phyloP scores from a whole-genome alignment of 2,113 vertebrate species.

The Orthonyx spaldingii region DNA sequence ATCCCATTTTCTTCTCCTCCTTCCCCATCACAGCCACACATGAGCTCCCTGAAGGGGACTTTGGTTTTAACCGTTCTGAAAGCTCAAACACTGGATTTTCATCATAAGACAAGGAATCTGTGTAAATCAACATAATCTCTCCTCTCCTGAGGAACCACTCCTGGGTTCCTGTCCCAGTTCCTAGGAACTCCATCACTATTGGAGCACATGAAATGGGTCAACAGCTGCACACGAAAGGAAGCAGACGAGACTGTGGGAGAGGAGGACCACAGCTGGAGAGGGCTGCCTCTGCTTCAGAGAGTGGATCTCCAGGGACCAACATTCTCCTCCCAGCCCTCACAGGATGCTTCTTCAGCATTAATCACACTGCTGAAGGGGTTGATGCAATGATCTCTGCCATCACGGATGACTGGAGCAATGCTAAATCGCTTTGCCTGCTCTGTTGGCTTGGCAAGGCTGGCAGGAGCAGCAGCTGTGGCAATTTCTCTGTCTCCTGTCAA shows the following conservation, averaged over 20 bases:
- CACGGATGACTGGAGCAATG: conserved; percentile 30
- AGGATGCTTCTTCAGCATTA: conserved; percentile 31
- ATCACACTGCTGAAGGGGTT: not conserved
- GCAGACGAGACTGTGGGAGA: not conserved
- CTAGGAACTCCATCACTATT: not conserved
- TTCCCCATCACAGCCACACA: not conserved
- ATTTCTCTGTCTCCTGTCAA: conserved; percentile 1
- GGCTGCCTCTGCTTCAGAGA: not conserved
- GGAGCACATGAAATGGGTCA: not conserved
- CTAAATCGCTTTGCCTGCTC: conserved; percentile 29
- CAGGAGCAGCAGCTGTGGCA: conserved; percentile 48
- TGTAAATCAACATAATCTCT: not conserved
- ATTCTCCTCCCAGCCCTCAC: not conserved
- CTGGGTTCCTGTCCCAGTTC: not conserved
- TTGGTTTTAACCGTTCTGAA: not conserved
- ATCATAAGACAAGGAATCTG: not conserved
- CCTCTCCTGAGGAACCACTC: not conserved
- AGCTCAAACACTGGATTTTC: not conserved
- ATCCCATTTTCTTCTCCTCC: not conserved
- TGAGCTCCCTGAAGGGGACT: not conserved
- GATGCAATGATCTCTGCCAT: conserved; percentile 25
- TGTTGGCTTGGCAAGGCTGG: not conserved
- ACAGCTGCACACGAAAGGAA: not conserved
- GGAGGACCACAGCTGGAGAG: conserved; percentile 21
- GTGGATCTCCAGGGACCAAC: not conserved